A percentile compares a stretch with the other conserved stretches of the same genome.
Evolutionary conservation across 2,113 vertebrate species (phyloP).

Genomic region (Geothlypis trichas): DNA sequence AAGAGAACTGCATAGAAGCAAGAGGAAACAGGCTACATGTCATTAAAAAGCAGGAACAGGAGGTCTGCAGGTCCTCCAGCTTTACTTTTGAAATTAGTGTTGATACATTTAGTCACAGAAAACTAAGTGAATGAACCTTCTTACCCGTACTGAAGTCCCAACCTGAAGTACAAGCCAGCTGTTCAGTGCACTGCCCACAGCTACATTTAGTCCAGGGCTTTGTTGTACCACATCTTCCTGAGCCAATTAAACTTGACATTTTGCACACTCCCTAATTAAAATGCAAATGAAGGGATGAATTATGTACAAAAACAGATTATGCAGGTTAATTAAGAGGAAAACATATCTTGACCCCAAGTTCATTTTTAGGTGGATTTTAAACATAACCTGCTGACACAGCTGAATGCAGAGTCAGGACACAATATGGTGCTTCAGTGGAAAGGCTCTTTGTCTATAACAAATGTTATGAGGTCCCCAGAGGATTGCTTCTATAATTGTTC

Average conservation of each 20-base stretch:
- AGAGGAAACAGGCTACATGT: neutral
- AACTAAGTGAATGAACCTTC: neutral
- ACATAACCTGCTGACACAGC: slow-evolving; percentile 11
- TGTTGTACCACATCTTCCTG: slow-evolving; percentile 54
- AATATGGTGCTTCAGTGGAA: neutral
- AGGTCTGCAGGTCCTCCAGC: neutral
- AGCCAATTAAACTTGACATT: slow-evolving; percentile 80
- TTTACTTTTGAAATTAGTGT: neutral
- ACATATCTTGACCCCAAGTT: slow-evolving; percentile 51
- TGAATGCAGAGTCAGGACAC: neutral
- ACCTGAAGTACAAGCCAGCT: slow-evolving; percentile 37
- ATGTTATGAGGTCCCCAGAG: neutral
- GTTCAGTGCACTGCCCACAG: neutral
- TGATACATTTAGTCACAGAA: neutral
- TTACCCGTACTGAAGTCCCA: neutral
- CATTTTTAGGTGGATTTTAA: slow-evolving; percentile 30
- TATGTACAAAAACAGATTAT: slow-evolving; percentile 67
- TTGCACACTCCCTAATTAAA: slow-evolving; percentile 72
- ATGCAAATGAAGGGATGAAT: slow-evolving; percentile 76
- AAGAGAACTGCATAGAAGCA: neutral
- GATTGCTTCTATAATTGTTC: neutral
- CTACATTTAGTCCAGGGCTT: slow-evolving; percentile 43
- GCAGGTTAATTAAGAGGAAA: slow-evolving; percentile 73
- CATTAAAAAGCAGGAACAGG: neutral
- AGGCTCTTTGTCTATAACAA: neutral